Conservation (phyloP, 1,140 invertebrate genomes). For the Scaptomyza graminum region DNA sequence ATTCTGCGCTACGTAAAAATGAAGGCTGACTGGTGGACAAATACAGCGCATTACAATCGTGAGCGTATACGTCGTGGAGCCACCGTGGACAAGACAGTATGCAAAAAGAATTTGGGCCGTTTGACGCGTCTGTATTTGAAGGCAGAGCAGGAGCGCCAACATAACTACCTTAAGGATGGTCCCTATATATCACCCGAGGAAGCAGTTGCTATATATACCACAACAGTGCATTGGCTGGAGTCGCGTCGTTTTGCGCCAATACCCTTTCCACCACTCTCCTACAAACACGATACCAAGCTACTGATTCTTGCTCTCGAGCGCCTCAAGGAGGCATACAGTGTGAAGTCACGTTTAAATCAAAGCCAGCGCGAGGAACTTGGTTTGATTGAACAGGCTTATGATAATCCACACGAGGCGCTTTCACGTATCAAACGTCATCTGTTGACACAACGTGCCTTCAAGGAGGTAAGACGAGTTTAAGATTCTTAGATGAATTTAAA, state of each 20-base stretch:
- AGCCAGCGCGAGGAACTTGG: constrained; percentile 99
- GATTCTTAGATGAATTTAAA: not conserved
- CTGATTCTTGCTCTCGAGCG: constrained; percentile 98
- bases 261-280: constrained; percentile 99
- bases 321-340: constrained; percentile 99
- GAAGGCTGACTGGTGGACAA: constrained; percentile 99
- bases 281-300: constrained; percentile 99
- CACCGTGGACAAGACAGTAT: constrained; percentile 99
- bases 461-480: constrained; percentile 88
- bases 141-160: constrained; percentile 99
- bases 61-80: constrained; percentile 97
- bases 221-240: constrained; percentile 99
- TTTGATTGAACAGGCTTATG: constrained; percentile 99
- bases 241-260: constrained; percentile 99
- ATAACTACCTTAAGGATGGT: constrained; percentile 99
- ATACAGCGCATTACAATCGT: constrained; percentile 99
- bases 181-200: constrained; percentile 99
- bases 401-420: constrained; percentile 99
- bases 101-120: constrained; percentile 99
- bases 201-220: constrained; percentile 99
- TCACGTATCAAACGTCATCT: constrained; percentile 99
- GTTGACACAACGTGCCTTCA: constrained; percentile 98
- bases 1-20: constrained; percentile 99
- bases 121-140: constrained; percentile 98
- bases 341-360: constrained; percentile 99